Evolutionary conservation across 2,113 vertebrate species (phyloP).

Genomic region (Semnornis frantzii): DNA sequence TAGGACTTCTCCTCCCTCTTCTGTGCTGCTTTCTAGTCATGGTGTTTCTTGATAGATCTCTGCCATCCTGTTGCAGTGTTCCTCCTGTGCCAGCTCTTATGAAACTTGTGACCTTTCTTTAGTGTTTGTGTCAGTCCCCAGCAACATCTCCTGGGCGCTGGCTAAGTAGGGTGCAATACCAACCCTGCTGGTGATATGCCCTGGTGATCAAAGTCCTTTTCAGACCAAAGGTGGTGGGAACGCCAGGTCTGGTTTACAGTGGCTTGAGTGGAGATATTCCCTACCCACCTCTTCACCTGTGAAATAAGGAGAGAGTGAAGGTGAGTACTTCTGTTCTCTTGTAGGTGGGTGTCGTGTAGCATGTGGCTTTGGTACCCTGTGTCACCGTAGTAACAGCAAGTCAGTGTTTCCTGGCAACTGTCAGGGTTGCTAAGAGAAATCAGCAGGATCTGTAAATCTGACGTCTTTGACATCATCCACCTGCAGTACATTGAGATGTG

Average conservation of each 20-base stretch:
- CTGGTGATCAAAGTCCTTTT: not conserved
- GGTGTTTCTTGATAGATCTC: not conserved
- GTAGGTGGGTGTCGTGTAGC: not conserved
- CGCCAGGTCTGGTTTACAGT: not conserved
- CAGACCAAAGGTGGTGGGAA: not conserved
- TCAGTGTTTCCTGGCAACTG: not conserved
- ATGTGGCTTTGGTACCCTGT: constrained; percentile 8
- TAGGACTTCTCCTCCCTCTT: not conserved
- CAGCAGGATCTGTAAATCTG: not conserved
- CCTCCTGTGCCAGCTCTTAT: not conserved
- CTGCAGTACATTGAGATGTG: not conserved
- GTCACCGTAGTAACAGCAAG: constrained; percentile 37
- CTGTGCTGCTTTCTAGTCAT: not conserved
- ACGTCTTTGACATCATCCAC: not conserved
- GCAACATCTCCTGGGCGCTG: not conserved
- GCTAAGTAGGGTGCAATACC: not conserved
- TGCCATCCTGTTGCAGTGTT: not conserved
- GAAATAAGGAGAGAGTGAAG: not conserved
- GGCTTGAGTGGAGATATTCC: not conserved
- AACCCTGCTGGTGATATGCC: not conserved
- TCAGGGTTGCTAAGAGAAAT: constrained; percentile 44
- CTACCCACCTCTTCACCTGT: not conserved
- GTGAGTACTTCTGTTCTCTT: not conserved
- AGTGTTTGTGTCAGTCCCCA: not conserved
- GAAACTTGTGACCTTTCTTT: not conserved